These are phyloP conservation scores for Ladona fulva DNA, from an alignment of 1,140 invertebrate species.

Conservation along the genomic window DNA sequence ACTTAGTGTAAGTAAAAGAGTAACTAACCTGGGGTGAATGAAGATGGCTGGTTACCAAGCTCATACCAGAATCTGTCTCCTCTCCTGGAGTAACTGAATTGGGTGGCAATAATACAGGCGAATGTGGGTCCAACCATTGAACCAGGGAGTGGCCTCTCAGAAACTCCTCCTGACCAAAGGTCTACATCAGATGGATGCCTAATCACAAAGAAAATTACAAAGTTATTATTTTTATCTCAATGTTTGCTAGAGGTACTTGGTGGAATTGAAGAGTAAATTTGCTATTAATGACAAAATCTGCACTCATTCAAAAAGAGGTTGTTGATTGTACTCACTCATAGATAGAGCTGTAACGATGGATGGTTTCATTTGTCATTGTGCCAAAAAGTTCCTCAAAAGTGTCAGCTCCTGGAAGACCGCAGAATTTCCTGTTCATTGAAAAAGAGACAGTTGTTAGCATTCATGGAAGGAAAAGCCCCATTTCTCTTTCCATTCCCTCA, in stretches of 20 bases:
- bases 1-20: background rate
- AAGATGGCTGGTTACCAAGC: slow-evolving; percentile 81
- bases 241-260: too few relatives aligned
- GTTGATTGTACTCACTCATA: slow-evolving; percentile 51
- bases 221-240: background rate
- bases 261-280: too few relatives aligned
- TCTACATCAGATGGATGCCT: slow-evolving; percentile 80
- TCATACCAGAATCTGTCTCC: slow-evolving; percentile 98
- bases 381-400: slow-evolving; percentile 79
- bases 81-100: slow-evolving; percentile 81
- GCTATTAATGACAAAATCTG: too few relatives aligned
- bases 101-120: slow-evolving; percentile 91
- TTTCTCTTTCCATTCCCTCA: too few relatives aligned
- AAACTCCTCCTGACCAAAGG: slow-evolving; percentile 88
- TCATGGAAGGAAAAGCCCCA: too few relatives aligned
- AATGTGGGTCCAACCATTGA: slow-evolving; percentile 92
- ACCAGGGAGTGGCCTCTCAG: slow-evolving; percentile 73
- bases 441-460: slow-evolving; percentile 3
- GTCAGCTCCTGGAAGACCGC: slow-evolving; percentile 68
- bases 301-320: too few relatives aligned
- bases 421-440: slow-evolving; percentile 61
- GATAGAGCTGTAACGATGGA: slow-evolving; percentile 62
- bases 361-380: slow-evolving; percentile 81
- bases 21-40: slow-evolving; percentile 61
- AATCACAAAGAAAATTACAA: slow-evolving; percentile 21